Evolutionary conservation across 2,797 vertebrate species (phyloP), one percentile per base, ranked within the genome.

Genomic region (Saxicola maurus): DNA sequence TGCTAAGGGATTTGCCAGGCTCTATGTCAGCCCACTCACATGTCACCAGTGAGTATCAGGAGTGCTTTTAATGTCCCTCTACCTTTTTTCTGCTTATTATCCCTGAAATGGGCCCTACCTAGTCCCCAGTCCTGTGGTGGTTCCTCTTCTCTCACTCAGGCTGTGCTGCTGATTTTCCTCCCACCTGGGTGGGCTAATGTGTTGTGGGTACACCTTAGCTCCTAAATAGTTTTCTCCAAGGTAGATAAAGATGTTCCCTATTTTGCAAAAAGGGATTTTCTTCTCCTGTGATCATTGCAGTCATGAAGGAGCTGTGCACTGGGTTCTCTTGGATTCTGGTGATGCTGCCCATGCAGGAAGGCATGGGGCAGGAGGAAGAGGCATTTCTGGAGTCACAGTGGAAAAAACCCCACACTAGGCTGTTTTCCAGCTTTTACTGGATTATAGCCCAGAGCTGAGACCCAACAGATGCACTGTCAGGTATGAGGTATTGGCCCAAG

Each of bases 51-150:
- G 28, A 61, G 8, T 24, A 17, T 51, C 51, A 40, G 65, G 25
- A 59, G 7, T 8, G 21, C 6, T 79, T 91, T 61, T 42, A 53
- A 53, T 43, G 23, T 23, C 38, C 17, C 11, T 49, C 2, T 40
- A 19, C 21, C 13, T 51, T 74, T 45, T 57, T 5, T 6, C 11
- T 30, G 18, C 43, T 45, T 37, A 13, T 13, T n/a, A 27, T 35
- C 3, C 2, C 21, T 2, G 9, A 17, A 8, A 11, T 24, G 40
- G 13, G 17, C 38, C 2, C 37, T 64, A 0, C 40, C 37, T 46
- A 57, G 13, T 21, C 20, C 7, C 33, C 0, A 0, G 11, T 9
- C n/a, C 31, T 0, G 0, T 20, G 15, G 19, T 33, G 9, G 23
- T 46, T 75, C 12, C 16, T 33, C 28, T 49, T 45, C 28, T n/a